phyloP scores from a whole-genome alignment of 2,888 invertebrate species.

The Troides aeacus region DNA sequence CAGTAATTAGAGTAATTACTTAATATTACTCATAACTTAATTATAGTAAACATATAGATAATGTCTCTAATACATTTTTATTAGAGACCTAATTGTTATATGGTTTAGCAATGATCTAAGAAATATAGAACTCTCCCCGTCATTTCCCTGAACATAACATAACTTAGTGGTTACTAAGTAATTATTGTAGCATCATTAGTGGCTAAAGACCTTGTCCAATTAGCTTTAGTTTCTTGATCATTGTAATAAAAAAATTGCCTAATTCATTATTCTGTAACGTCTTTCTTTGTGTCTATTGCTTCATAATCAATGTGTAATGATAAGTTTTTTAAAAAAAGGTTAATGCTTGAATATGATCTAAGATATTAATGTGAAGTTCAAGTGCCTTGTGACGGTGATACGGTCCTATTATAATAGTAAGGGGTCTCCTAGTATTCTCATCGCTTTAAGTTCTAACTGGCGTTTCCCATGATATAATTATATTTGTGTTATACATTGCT shows the following conservation, averaged over 20 bases:
- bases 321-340: not conserved
- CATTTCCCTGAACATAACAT: not conserved
- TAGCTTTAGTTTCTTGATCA: slow-evolving; percentile 9
- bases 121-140: not conserved
- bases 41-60: too few species aligned
- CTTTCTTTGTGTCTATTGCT: not conserved
- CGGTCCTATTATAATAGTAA: too few species aligned
- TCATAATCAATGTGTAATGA: not conserved
- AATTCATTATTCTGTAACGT: not conserved
- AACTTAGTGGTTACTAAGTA: not conserved
- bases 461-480: too few species aligned
- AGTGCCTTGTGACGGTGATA: too few species aligned
- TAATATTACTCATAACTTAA: too few species aligned
- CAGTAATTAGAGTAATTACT: too few species aligned
- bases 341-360: too few species aligned
- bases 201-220: slow-evolving; percentile 16
- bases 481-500: too few species aligned
- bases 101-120: too few species aligned
- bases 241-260: slow-evolving; percentile 1
- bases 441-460: too few species aligned
- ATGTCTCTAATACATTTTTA: not conserved
- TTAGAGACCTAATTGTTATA: not conserved
- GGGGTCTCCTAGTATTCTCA: too few species aligned
- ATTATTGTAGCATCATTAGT: not conserved
- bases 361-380: too few species aligned